Evolutionary conservation across 2,888 invertebrate species (phyloP).

Genomic region (Polydrusus tereticollis): DNA sequence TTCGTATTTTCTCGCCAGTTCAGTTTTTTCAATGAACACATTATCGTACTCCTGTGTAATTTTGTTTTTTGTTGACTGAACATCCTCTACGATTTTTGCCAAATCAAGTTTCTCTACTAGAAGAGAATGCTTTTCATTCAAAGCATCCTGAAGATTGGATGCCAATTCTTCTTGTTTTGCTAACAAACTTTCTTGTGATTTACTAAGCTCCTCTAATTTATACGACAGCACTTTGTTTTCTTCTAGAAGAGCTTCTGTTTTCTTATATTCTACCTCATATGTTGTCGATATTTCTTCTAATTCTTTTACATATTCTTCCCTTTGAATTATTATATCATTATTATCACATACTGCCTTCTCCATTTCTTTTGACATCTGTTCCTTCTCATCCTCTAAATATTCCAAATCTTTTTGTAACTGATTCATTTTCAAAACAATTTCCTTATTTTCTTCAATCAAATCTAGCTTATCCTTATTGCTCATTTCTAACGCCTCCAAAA

Average conservation of each 20-base stretch:
- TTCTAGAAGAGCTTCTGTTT: background rate
- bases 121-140: slow-evolving; percentile 9
- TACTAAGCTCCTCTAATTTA: background rate
- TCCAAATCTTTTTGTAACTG: background rate
- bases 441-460: slow-evolving; percentile 34
- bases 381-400: slow-evolving; percentile 26
- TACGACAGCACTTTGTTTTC: background rate
- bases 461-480: slow-evolving; percentile 51
- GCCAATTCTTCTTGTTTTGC: background rate
- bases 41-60: background rate
- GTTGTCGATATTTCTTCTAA: background rate
- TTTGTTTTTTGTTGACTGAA: background rate
- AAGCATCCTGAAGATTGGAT: slow-evolving; percentile 3
- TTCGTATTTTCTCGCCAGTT: slow-evolving; percentile 20
- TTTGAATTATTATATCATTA: background rate
- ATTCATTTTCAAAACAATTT: slow-evolving; percentile 2
- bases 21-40: background rate
- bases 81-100: slow-evolving; percentile 10
- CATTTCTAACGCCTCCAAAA: slow-evolving; percentile 52
- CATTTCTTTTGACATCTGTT: background rate
- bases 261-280: background rate
- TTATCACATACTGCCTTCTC: background rate
- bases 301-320: slow-evolving; percentile 2
- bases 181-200: background rate
- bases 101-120: background rate